Percentiles rank a stretch among this genome's conserved stretches.
Evolutionary conservation across 1,140 invertebrate species (phyloP).

Genomic region (Pseudachorutes palmiensis): DNA sequence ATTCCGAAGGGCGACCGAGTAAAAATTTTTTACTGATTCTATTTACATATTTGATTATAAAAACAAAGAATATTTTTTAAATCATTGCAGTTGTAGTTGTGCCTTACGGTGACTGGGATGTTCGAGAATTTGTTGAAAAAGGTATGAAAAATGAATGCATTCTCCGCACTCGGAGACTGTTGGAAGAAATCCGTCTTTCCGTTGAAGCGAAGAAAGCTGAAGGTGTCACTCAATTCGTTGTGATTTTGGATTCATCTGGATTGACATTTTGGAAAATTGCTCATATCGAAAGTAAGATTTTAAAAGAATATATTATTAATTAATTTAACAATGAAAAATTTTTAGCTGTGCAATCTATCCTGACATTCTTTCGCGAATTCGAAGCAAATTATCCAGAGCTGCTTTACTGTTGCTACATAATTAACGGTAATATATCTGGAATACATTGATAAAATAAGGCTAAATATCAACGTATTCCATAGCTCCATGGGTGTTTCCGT

Average conservation of each 20-base stretch:
- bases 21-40: too few relatives aligned
- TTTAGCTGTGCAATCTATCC: constrained; percentile 18
- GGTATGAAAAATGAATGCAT: constrained; percentile 14
- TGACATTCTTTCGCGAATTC: constrained; percentile 30
- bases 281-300: constrained; percentile 21
- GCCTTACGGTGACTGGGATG: constrained; percentile 20
- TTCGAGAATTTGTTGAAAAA: constrained; percentile 11
- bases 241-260: constrained; percentile 15
- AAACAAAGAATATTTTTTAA: too few relatives aligned
- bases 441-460: neutral
- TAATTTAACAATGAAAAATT: neutral
- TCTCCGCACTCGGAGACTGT: constrained; percentile 3
- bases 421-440: constrained; percentile 58
- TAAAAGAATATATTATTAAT: neutral
- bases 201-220: neutral
- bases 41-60: too few relatives aligned
- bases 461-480: neutral
- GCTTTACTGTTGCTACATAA: constrained; percentile 71
- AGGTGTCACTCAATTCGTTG: constrained; percentile 16
- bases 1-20: too few relatives aligned
- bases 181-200: constrained; percentile 14
- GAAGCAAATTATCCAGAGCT: constrained; percentile 82
- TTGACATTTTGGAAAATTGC: constrained; percentile 22
- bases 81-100: constrained; percentile 18
- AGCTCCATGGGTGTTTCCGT: constrained; percentile 22